A percentile compares a stretch with the other conserved stretches of the same genome.
phyloP scores from a whole-genome alignment of 2,113 vertebrate genomes.

The Lasiurus cinereus region DNA sequence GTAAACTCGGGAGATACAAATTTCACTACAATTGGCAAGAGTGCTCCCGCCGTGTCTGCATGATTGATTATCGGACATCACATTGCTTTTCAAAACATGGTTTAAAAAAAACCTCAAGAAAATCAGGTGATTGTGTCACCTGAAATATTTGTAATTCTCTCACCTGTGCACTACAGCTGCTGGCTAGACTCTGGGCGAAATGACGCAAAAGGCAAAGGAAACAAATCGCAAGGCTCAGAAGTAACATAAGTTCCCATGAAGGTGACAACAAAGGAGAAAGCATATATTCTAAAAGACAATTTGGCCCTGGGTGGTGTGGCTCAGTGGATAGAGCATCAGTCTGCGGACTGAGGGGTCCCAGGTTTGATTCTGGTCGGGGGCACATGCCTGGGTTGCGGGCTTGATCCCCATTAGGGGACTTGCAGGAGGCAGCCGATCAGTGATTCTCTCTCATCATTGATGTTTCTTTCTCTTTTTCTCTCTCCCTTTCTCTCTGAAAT shows the following conservation, averaged over 20 bases:
- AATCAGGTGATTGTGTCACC: constrained; percentile 54
- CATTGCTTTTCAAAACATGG: constrained; percentile 64
- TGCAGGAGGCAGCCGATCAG: too few species aligned
- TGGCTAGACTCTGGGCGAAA: background rate
- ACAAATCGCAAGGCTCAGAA: background rate
- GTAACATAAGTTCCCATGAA: background rate
- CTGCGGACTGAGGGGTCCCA: too few species aligned
- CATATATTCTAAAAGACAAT: background rate
- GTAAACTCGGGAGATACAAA: constrained; percentile 70
- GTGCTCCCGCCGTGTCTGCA: constrained; percentile 55
- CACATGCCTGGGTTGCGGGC: too few species aligned
- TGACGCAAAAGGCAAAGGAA: background rate
- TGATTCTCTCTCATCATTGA: too few species aligned
- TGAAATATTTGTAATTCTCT: constrained; percentile 62
- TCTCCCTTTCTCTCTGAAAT: too few species aligned
- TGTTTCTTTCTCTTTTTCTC: too few species aligned
- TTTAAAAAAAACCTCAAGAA: constrained; percentile 71
- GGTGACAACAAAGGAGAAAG: background rate
- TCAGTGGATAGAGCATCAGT: too few species aligned
- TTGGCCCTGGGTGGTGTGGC: too few species aligned
- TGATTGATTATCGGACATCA: constrained; percentile 78
- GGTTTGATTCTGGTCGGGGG: too few species aligned
- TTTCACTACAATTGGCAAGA: constrained; percentile 68
- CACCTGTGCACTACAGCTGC: constrained; percentile 18
- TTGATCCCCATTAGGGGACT: too few species aligned